Evolutionary conservation across 2,113 vertebrate species (phyloP), one percentile per base, ranked within the genome.

Genomic region (Ageneiosus marmoratus): DNA sequence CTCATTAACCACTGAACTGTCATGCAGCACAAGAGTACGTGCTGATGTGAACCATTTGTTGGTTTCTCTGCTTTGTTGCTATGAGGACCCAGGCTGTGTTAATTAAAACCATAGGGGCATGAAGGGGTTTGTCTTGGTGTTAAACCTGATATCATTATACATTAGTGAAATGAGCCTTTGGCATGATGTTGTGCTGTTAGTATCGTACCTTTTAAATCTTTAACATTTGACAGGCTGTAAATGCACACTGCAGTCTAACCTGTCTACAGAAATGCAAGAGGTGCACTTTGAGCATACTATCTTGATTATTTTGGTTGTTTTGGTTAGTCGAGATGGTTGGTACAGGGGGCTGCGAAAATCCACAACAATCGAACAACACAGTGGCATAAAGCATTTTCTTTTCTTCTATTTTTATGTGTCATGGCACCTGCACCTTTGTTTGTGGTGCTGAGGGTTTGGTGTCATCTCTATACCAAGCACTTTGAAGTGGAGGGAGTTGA

Each of bases 401-500:
- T 81, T 84, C 32, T 82, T 60, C 27, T 55, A 51, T 62, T 79
- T 78, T 67, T 55, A 55, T 32, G 60, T 20, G 37, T 74, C 79
- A 48, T 63, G 84, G 80, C 87, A 85, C 82, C 79, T 86, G 84
- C 90, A 88, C 89, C 88, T 93, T 93, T 93, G 92, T 92, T 90
- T 92, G 87, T 86, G 72, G 84, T 88, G 89, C 88, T 27, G 86
- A 91, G 88, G 90, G 87, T 86, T 87, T 81, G 58, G 91, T 88
- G 88, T 91, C 89, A 89, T 90, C 90, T 90, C 70, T 86, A 90
- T 88, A 86, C 87, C 87, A 77, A 80, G 83, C 86, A 81, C 88
- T 94, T 94, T 94, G 92, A 94, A 92, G 91, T 92, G 81, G 84
- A 51, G 3, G 72, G 80, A 91, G 90, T 92, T 93, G 87, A 93